phyloP scores from a whole-genome alignment of 2,113 vertebrate genomes.

The Acanthochromis polyacanthus region DNA sequence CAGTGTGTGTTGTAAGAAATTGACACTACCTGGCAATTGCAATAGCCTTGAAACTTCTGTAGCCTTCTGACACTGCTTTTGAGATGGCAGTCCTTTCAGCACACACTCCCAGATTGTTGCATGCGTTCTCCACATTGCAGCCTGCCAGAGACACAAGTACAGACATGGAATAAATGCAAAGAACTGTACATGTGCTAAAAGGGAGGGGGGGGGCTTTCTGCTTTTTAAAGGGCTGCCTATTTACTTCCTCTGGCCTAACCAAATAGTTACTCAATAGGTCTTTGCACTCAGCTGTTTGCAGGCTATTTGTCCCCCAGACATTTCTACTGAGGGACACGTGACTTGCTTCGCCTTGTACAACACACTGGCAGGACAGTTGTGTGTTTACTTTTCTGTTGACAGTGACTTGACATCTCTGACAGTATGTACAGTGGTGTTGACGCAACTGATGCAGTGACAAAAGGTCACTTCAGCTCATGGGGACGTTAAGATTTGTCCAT shows the following conservation, averaged over 20 bases:
- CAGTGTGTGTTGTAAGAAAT: fast-evolving
- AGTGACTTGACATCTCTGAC: slow-evolving; percentile 8
- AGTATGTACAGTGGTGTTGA: background rate
- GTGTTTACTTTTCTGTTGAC: slow-evolving; percentile 13
- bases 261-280: slow-evolving; percentile 31
- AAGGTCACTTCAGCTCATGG: background rate
- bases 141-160: slow-evolving; percentile 79
- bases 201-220: background rate
- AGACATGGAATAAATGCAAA: background rate
- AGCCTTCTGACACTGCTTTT: slow-evolving; percentile 92
- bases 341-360: slow-evolving; percentile 16
- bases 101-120: slow-evolving; percentile 87
- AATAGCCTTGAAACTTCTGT: slow-evolving; percentile 90
- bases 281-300: slow-evolving; percentile 45
- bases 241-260: slow-evolving; percentile 11
- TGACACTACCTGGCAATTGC: slow-evolving; percentile 88
- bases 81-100: slow-evolving; percentile 90
- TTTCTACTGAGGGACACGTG: slow-evolving; percentile 21
- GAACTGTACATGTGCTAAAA: background rate
- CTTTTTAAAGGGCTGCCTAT: background rate
- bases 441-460: background rate
- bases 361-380: slow-evolving; percentile 9
- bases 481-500: background rate
- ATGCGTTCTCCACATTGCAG: slow-evolving; percentile 94
- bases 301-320: background rate